These are phyloP conservation scores for Ptychoptera albimana DNA, from an alignment of 2,888 invertebrate genomes.

Conservation along the genomic window DNA sequence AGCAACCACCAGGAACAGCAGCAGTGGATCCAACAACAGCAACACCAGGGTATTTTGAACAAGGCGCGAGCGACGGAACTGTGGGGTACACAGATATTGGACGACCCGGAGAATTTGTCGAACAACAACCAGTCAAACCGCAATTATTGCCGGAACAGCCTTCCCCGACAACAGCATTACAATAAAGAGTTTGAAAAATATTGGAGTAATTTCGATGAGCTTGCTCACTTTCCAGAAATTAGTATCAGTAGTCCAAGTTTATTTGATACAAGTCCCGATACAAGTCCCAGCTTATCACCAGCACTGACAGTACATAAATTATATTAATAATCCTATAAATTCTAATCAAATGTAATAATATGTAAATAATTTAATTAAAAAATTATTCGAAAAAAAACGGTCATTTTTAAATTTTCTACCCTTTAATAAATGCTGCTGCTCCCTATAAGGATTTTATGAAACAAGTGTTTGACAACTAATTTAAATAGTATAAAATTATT, in stretches of 20 bases:
- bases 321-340: too few species aligned
- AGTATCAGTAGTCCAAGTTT: slow-evolving; percentile 30
- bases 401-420: too few species aligned
- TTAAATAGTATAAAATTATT: too few species aligned
- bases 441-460: too few species aligned
- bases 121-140: slow-evolving; percentile 10
- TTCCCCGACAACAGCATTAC: slow-evolving; percentile 25
- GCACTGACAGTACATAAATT: slow-evolving; percentile 4
- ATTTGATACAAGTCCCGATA: slow-evolving; percentile 22
- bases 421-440: too few species aligned
- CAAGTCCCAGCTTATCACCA: slow-evolving; percentile 10
- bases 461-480: too few species aligned
- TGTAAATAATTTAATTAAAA: too few species aligned
- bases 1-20: slow-evolving; percentile 9
- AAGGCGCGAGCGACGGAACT: slow-evolving; percentile 27
- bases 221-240: slow-evolving; percentile 21
- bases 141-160: slow-evolving; percentile 26
- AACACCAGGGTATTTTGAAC: slow-evolving; percentile 12
- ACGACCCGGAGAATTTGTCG: slow-evolving; percentile 6
- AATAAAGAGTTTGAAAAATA: slow-evolving; percentile 12
- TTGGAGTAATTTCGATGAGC: slow-evolving; percentile 16
- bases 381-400: too few species aligned
- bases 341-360: too few species aligned
- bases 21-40: neutral
- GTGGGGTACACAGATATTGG: slow-evolving; percentile 22